Conservation (phyloP, 1,140 invertebrate species). For the Chlorops oryzae region DNA sequence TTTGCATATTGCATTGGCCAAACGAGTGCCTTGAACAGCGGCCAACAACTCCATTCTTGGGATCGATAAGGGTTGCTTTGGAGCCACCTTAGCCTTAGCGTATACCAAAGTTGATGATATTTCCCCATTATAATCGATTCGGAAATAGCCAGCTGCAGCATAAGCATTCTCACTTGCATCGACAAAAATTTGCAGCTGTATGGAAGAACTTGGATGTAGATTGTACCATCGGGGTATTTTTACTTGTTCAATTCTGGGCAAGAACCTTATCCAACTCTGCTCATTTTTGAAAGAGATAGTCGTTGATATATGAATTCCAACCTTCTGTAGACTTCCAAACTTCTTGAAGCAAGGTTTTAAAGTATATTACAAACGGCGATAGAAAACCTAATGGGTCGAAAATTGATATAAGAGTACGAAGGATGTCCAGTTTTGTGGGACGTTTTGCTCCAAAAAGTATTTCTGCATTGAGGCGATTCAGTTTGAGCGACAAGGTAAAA, state of each 20-base stretch:
- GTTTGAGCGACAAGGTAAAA: too few relatives aligned
- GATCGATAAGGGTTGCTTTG: slow-evolving; percentile 34
- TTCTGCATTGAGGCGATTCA: too few relatives aligned
- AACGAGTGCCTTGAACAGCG: slow-evolving; percentile 35
- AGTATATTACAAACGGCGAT: too few relatives aligned
- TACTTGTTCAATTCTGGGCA: too few relatives aligned
- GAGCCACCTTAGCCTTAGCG: slow-evolving; percentile 39
- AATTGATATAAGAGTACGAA: too few relatives aligned
- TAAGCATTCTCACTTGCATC: slow-evolving; percentile 4
- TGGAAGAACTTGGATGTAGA: background rate
- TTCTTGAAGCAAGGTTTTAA: slow-evolving; percentile 20
- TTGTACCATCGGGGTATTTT: slow-evolving; percentile 3
- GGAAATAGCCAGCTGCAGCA: slow-evolving; percentile 8
- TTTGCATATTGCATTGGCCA: too few relatives aligned
- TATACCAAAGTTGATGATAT: background rate
- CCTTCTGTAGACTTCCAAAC: slow-evolving; percentile 15
- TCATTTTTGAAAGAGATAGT: background rate
- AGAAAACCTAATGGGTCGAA: too few relatives aligned
- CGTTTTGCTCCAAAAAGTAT: too few relatives aligned
- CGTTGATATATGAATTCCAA: slow-evolving; percentile 1
- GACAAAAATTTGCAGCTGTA: slow-evolving; percentile 5
- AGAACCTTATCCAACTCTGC: background rate
- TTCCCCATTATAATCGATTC: background rate
- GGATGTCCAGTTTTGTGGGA: too few relatives aligned
- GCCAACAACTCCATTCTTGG: slow-evolving; percentile 46